Evolutionary conservation across 2,113 vertebrate genomes (phyloP), one percentile per base, ranked within the genome.

Genomic region (Zingel zingel): DNA sequence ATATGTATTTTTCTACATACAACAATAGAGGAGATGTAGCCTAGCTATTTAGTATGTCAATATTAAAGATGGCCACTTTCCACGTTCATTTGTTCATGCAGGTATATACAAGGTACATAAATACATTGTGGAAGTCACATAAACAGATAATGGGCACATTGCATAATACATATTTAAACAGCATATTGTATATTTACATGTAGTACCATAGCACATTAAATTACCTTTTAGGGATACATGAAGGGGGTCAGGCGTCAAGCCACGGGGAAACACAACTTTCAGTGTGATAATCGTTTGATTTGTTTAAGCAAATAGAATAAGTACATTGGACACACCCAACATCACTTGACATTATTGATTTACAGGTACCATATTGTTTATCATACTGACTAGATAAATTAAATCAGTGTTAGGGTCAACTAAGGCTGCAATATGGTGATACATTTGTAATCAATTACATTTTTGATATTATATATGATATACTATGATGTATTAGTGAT

Each of bases 61-160:
- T 25, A 19, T 64, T 64, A 83, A 87, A 84, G 58, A 87, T 86
- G 82, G 84, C 82, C 72, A 65, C 79, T 77, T 71, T 64, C 30
- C 23, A 30, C 65, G 65, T 71, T 61, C 14, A 69, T 75, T n/a
- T 43, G 39, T 56, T 18, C 21, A 33, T 43, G 16, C 50, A 66
- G 45, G 67, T 18, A 33, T 8, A 3, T 21, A 11, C 9, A 25
- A 43, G 47, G 12, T n/a, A 54, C 73, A 67, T 6, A 10, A 12
- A 33, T 18, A 12, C 57, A 23, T 0, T 2, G 7, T 27, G 33
- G 21, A 71, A 39, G 45, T 58, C 27, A 25, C 2, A 53, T n/a
- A 18, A 30, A 14, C 12, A n/a, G 1, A 36, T 21, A 3, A 33
- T 30, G 15, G 15, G 15, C 23, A 61, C 11, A 36, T 23, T 66